Evolutionary conservation across 2,888 invertebrate species (phyloP).

Genomic region (Hypercompe scribonia): DNA sequence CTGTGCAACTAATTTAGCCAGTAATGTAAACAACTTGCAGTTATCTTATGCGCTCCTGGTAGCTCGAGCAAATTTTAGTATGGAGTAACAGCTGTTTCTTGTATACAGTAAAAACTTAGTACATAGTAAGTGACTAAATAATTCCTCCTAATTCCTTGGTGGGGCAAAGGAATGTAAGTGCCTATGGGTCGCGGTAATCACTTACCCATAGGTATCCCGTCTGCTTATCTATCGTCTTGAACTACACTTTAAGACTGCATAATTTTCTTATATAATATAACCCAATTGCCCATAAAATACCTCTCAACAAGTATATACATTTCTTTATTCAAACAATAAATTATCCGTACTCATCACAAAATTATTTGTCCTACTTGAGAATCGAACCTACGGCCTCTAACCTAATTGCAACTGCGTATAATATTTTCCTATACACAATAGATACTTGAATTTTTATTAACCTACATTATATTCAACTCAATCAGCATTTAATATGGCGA

Average conservation of each 20-base stretch:
- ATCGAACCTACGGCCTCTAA: not conserved
- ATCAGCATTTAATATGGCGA: not conserved
- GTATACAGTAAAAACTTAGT: not conserved
- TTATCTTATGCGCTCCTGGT: conserved; percentile 36
- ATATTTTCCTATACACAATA: not conserved
- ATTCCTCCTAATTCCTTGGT: no score
- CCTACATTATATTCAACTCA: not conserved
- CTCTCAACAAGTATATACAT: no score
- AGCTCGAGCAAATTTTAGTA: conserved; percentile 21
- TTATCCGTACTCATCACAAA: not conserved
- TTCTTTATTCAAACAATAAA: no score
- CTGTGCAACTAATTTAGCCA: conserved; percentile 42
- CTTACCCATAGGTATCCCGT: not conserved
- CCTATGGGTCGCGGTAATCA: not conserved
- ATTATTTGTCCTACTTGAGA: not conserved
- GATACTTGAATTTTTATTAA: not conserved
- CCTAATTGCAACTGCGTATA: not conserved
- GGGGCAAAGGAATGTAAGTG: no score
- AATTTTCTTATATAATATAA: no score
- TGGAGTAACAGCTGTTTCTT: conserved; percentile 36
- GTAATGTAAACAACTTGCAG: conserved; percentile 26
- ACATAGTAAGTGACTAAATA: no score
- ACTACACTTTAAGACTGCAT: no score
- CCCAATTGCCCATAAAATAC: no score
- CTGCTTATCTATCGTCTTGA: no score